Evolutionary conservation across 1,140 invertebrate genomes (phyloP).

Genomic region (Hydropsyche tenuis): DNA sequence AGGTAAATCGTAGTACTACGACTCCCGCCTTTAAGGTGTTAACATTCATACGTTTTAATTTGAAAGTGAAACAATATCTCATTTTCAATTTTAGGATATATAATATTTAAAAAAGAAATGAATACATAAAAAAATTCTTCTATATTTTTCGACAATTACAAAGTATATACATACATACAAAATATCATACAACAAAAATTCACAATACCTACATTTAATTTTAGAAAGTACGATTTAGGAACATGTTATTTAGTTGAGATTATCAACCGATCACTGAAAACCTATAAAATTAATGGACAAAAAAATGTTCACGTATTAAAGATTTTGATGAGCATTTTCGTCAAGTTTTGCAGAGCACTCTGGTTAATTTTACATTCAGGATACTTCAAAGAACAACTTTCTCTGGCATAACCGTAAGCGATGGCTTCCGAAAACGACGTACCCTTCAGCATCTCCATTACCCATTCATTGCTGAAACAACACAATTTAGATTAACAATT

Average conservation of each 20-base stretch:
- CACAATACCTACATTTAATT: too few species aligned
- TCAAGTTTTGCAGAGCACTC: constrained; percentile 34
- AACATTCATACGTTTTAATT: too few species aligned
- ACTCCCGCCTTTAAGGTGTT: too few species aligned
- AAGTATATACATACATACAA: too few species aligned
- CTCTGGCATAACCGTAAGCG: constrained; percentile 26
- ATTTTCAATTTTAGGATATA: background rate
- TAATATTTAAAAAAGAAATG: background rate
- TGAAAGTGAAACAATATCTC: background rate
- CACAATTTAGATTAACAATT: background rate
- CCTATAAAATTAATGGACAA: too few species aligned
- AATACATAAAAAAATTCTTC: background rate
- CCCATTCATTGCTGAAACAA: constrained; percentile 47
- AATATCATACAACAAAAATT: too few species aligned
- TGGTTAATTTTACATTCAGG: constrained; percentile 44
- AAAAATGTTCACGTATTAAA: background rate
- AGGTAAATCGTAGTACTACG: too few species aligned
- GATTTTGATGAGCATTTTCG: background rate
- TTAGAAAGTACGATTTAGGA: too few species aligned
- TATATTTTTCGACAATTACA: too few species aligned
- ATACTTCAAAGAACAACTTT: constrained; percentile 41
- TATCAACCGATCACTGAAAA: too few species aligned
- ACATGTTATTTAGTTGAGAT: too few species aligned
- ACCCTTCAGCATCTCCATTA: constrained; percentile 31
- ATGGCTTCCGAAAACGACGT: constrained; percentile 41